A percentile compares a stretch with the other conserved stretches of the same genome.
Evolutionary conservation across 1,140 invertebrate genomes (phyloP).

Genomic region (Capitella teleta): DNA sequence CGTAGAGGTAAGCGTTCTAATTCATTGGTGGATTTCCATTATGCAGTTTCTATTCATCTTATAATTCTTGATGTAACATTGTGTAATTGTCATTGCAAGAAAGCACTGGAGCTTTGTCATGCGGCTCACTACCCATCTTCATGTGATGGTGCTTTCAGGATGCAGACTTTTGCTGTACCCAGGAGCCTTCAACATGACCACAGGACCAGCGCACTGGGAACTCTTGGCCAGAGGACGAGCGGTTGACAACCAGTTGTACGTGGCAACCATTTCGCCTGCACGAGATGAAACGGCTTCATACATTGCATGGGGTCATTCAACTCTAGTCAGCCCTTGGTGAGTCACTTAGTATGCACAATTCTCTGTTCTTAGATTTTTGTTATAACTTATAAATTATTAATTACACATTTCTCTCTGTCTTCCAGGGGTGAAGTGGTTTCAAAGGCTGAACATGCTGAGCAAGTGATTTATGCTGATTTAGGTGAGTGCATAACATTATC

Average conservation of each 20-base stretch:
- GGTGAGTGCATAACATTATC: too few relatives aligned
- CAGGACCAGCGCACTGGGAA: constrained; percentile 86
- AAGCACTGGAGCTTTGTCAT: background rate
- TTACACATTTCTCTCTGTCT: constrained; percentile 7
- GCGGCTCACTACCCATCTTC: background rate
- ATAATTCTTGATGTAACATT: too few relatives aligned
- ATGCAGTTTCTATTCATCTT: too few relatives aligned
- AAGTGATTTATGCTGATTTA: constrained; percentile 63
- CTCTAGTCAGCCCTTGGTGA: constrained; percentile 72
- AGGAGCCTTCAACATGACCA: constrained; percentile 92
- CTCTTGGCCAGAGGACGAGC: constrained; percentile 67
- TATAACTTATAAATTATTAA: constrained; percentile 1
- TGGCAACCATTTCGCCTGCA: constrained; percentile 55
- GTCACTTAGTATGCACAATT: background rate
- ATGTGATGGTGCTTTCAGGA: constrained; percentile 42
- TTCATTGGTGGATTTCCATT: too few relatives aligned
- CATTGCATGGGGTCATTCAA: constrained; percentile 79
- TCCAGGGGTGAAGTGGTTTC: constrained; percentile 56
- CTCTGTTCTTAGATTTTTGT: background rate
- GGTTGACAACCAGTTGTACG: constrained; percentile 63
- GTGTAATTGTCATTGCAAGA: too few relatives aligned
- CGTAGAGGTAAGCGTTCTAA: constrained; percentile 57
- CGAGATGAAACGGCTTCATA: constrained; percentile 60
- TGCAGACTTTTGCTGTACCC: constrained; percentile 79
- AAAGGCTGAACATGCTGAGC: constrained; percentile 56